phyloP scores from a whole-genome alignment of 2,888 invertebrate genomes.

The Dastarcus helophoroides region DNA sequence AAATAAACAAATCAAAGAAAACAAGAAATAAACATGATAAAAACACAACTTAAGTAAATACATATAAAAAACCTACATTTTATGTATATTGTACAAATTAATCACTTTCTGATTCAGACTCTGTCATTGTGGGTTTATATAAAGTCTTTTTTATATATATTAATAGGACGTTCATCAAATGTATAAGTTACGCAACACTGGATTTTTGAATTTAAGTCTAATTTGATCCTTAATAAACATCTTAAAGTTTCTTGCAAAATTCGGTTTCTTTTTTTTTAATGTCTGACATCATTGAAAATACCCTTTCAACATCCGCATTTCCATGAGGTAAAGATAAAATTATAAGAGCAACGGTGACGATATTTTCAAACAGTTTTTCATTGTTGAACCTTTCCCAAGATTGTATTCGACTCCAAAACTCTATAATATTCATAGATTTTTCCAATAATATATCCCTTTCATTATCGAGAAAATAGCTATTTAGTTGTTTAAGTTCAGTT shows the following conservation, averaged over 20 bases:
- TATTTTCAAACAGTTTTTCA: constrained; percentile 1
- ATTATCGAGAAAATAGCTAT: not conserved
- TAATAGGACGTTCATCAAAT: not conserved
- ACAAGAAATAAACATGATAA: no score
- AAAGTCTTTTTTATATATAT: not conserved
- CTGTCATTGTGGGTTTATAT: no score
- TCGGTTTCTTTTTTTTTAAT: no score
- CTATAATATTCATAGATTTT: no score
- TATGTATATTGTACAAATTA: no score
- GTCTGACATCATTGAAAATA: constrained; percentile 5
- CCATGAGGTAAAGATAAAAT: constrained; percentile 3
- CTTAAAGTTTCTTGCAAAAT: constrained; percentile 1
- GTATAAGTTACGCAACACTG: not conserved
- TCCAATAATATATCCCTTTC: no score
- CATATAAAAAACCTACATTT: no score
- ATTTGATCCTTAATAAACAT: not conserved
- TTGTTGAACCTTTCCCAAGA: not conserved
- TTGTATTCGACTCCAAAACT: no score
- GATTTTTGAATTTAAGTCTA: not conserved
- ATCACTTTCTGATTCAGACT: no score
- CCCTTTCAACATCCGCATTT: constrained; percentile 3
- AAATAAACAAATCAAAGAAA: no score
- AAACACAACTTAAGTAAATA: no score
- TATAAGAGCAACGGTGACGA: not conserved
- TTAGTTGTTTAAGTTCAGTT: not conserved